phyloP scores from a whole-genome alignment of 2,888 invertebrate species.

The Drosophila atripex region DNA sequence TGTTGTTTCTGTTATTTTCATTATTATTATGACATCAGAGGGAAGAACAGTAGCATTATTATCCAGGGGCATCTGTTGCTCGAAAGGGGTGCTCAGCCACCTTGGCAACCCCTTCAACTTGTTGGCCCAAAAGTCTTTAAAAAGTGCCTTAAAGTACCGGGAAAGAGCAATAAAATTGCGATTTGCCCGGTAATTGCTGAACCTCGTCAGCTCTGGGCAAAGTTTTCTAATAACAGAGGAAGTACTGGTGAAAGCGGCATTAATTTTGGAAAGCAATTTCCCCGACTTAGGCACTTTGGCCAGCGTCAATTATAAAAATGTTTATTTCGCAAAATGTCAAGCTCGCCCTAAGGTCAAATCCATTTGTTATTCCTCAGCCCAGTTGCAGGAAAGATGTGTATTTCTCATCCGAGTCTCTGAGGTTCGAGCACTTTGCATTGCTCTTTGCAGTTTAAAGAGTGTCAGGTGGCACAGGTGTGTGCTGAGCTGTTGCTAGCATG shows the following conservation, averaged over 20 bases:
- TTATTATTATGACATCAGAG: conserved; percentile 62
- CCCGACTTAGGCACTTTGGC: conserved; percentile 36
- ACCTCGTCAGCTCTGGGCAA: conserved; percentile 11
- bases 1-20: conserved; percentile 20
- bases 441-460: not conserved
- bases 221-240: conserved; percentile 35
- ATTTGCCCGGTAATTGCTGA: conserved; percentile 43
- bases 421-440: no score
- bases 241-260: conserved; percentile 15
- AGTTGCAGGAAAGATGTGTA: conserved; percentile 1
- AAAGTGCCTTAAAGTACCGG: conserved; percentile 40
- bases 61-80: conserved; percentile 61
- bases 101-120: conserved; percentile 30
- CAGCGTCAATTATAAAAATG: conserved; percentile 28
- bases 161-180: conserved; percentile 46
- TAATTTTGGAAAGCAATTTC: conserved; percentile 44
- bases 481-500: conserved; percentile 33
- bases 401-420: not conserved
- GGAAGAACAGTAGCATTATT: conserved; percentile 7
- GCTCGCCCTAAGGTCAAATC: not conserved
- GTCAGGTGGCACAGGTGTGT: conserved; percentile 18
- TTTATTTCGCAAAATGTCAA: conserved; percentile 29
- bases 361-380: conserved; percentile 4
- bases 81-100: conserved; percentile 34
- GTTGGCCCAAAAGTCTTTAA: conserved; percentile 42